Evolutionary conservation across 2,113 vertebrate species (phyloP).

Genomic region (Ailuropoda melanoleuca): DNA sequence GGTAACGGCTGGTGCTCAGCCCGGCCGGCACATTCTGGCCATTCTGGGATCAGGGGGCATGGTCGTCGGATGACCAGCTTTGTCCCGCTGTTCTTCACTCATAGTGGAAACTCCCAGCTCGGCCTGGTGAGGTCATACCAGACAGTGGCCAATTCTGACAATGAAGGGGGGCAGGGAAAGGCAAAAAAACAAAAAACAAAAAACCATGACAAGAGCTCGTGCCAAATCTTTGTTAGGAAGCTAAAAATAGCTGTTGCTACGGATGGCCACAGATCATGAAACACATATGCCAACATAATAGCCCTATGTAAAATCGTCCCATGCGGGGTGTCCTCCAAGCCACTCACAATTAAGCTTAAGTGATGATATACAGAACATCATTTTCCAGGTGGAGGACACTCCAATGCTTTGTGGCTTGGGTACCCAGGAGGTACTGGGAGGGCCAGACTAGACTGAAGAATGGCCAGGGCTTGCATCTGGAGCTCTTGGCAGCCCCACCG

Average conservation of each 20-base stretch:
- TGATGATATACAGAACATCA: background rate
- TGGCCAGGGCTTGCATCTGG: background rate
- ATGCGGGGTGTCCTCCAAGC: background rate
- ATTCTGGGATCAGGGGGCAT: background rate
- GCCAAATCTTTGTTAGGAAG: conserved; percentile 37
- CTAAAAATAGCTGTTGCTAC: conserved; percentile 32
- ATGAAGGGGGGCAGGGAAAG: background rate
- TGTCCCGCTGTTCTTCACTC: background rate
- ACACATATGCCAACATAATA: conserved; percentile 12
- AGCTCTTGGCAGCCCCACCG: background rate
- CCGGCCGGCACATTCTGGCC: background rate
- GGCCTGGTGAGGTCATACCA: background rate
- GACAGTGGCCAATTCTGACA: background rate
- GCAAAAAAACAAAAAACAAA: background rate
- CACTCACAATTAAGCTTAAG: conserved; percentile 42
- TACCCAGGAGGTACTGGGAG: background rate
- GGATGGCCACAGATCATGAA: conserved; percentile 38
- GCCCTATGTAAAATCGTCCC: background rate
- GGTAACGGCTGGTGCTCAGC: background rate
- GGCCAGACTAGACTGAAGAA: background rate
- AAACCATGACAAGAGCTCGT: background rate
- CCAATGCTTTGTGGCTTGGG: background rate
- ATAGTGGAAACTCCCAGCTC: background rate
- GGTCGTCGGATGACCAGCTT: background rate
- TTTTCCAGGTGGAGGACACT: conserved; percentile 38